Evolutionary conservation across 2,797 vertebrate genomes (phyloP).

Genomic region (Chrysocyon brachyurus): DNA sequence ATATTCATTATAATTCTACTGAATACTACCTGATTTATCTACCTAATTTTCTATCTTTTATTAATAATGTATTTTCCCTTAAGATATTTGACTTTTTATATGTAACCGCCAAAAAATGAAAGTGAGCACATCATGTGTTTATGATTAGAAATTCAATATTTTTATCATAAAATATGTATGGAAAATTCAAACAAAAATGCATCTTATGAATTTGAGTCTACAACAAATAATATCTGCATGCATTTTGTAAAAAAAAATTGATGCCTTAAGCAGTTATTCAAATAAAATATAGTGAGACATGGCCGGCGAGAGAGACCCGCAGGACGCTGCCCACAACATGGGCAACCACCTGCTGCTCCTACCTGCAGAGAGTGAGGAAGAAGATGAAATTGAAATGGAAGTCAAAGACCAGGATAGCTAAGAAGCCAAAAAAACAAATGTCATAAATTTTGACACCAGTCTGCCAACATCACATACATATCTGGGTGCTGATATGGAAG

Average conservation of each 20-base stretch:
- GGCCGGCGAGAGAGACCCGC: constrained; percentile 95
- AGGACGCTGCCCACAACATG: constrained; percentile 94
- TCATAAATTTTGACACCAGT: constrained; percentile 98
- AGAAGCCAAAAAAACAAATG: constrained; percentile 93
- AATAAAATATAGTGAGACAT: constrained; percentile 88
- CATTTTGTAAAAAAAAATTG: constrained; percentile 32
- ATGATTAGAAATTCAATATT: constrained; percentile 42
- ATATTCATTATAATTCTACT: neutral
- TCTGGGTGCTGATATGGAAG: constrained; percentile 98
- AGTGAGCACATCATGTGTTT: neutral
- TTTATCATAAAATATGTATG: constrained; percentile 49
- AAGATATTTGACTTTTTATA: constrained; percentile 41
- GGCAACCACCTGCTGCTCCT: constrained; percentile 96
- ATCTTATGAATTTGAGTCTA: constrained; percentile 18
- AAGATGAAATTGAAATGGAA: constrained; percentile 96
- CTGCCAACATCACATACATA: constrained; percentile 98
- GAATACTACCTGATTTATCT: neutral
- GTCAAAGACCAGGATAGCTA: constrained; percentile 95
- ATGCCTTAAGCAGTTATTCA: constrained; percentile 26
- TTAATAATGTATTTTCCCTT: constrained; percentile 9
- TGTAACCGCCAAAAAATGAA: neutral
- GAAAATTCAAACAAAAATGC: neutral
- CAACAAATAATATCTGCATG: neutral
- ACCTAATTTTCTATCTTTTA: neutral
- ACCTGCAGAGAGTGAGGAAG: constrained; percentile 95